Evolutionary conservation across 2,113 vertebrate species (phyloP).

Genomic region (Channa argus): DNA sequence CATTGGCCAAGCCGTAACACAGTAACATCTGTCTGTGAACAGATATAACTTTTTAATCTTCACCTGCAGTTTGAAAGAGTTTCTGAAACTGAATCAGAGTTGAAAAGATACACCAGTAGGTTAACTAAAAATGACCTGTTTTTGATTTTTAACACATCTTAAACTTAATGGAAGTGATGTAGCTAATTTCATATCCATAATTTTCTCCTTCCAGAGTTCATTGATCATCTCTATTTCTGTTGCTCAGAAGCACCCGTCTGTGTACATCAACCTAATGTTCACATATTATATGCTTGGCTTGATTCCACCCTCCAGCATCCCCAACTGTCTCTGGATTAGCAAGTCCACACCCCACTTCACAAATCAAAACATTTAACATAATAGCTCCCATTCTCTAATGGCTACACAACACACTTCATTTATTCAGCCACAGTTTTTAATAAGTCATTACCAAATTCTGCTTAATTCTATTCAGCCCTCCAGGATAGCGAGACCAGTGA

Average conservation of each 20-base stretch:
- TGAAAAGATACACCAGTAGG: conserved; percentile 15
- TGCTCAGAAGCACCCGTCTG: conserved; percentile 72
- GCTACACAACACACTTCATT: conserved; percentile 83
- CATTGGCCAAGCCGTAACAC: conserved; percentile 58
- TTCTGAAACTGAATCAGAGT: conserved; percentile 35
- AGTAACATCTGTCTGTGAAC: conserved; percentile 66
- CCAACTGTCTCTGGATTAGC: conserved; percentile 79
- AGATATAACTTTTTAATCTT: conserved; percentile 55
- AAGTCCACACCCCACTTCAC: conserved; percentile 78
- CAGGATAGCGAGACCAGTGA: conserved; percentile 57
- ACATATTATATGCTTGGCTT: conserved; percentile 81
- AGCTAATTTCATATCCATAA: conserved; percentile 48
- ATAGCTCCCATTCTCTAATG: conserved; percentile 82
- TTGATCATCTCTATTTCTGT: conserved; percentile 74
- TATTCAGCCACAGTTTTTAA: conserved; percentile 77
- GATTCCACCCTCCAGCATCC: conserved; percentile 75
- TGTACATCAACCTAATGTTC: conserved; percentile 78
- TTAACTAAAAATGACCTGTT: conserved; percentile 23
- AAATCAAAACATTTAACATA: conserved; percentile 82
- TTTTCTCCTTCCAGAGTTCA: conserved; percentile 67
- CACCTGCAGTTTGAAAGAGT: conserved; percentile 21
- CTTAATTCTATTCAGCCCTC: conserved; percentile 74
- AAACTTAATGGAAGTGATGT: conserved; percentile 35
- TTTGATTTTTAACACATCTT: conserved; percentile 17
- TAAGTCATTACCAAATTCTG: conserved; percentile 81